These are phyloP conservation scores for Glyphotaelius pellucidus DNA, from an alignment of 2,888 invertebrate genomes.

Conservation along the genomic window DNA sequence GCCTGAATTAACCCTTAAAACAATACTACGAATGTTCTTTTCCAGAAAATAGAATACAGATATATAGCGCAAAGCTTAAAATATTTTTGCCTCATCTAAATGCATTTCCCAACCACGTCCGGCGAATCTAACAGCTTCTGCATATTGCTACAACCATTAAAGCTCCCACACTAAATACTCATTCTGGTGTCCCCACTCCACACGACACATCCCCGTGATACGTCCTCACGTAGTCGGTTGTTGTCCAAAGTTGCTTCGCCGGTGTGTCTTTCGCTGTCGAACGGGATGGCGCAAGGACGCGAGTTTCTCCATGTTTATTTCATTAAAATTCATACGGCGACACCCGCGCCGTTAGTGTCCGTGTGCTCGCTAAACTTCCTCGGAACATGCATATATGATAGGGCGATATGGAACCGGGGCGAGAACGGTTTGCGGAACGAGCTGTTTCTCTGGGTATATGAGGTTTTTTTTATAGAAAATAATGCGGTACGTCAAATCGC, in stretches of 20 bases:
- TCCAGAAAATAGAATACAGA: not conserved
- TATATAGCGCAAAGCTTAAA: not conserved
- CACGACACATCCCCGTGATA: not conserved
- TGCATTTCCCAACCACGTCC: not conserved
- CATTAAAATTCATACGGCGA: conserved; percentile 42
- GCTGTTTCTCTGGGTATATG: not conserved
- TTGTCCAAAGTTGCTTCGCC: conserved; percentile 3
- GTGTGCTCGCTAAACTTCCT: not conserved
- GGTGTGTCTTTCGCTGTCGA: conserved; percentile 12
- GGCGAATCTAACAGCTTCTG: not conserved
- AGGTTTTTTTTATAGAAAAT: not conserved
- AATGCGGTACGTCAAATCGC: not conserved
- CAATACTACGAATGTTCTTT: not conserved
- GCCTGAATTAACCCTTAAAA: not conserved
- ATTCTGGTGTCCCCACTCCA: not conserved
- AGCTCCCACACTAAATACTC: not conserved
- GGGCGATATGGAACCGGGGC: not conserved
- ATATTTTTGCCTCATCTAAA: not conserved
- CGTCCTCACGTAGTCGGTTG: conserved; percentile 5
- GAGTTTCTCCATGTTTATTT: conserved; percentile 32
- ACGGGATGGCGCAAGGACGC: not conserved
- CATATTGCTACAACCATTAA: not conserved
- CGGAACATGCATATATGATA: not conserved
- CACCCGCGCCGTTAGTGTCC: not conserved
- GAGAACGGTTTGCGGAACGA: not conserved